phyloP scores from a whole-genome alignment of 2,888 invertebrate genomes.

The Pseudoips prasinana region DNA sequence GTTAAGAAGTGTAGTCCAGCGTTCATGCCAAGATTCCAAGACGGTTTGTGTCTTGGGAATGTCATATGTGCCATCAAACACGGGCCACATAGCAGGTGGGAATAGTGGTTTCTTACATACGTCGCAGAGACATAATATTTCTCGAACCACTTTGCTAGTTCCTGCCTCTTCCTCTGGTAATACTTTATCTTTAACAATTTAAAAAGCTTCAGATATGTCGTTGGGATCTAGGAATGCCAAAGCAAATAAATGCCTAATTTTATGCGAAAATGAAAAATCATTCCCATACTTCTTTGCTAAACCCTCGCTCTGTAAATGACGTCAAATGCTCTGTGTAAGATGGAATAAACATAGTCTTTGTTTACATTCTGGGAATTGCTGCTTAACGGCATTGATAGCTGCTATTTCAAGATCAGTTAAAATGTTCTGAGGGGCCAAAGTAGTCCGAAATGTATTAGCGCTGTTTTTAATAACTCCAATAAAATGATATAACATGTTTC shows the following conservation, averaged over 20 bases:
- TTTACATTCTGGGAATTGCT: no score
- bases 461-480: no score
- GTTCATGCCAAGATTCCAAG: slow-evolving; percentile 5
- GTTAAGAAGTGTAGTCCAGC: slow-evolving; percentile 4
- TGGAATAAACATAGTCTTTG: slow-evolving; percentile 3
- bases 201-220: slow-evolving; percentile 1
- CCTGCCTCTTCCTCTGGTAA: slow-evolving; percentile 2
- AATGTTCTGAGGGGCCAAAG: no score
- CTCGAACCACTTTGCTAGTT: slow-evolving; percentile 1
- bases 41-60: slow-evolving; percentile 5
- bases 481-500: no score
- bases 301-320: slow-evolving; percentile 3
- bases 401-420: no score
- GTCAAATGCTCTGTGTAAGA: slow-evolving; percentile 4
- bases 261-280: slow-evolving; percentile 7
- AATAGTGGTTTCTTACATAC: slow-evolving; percentile 2
- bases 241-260: slow-evolving; percentile 18
- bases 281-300: slow-evolving; percentile 2
- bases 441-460: no score
- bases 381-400: no score
- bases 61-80: slow-evolving; percentile 1
- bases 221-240: slow-evolving; percentile 3
- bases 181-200: not conserved
- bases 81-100: slow-evolving; percentile 4
- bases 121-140: slow-evolving; percentile 2